Percentiles rank a stretch among this genome's conserved stretches.
Evolutionary conservation across 2,113 vertebrate genomes (phyloP).

Genomic region (Forbesichthys papilliferus): DNA sequence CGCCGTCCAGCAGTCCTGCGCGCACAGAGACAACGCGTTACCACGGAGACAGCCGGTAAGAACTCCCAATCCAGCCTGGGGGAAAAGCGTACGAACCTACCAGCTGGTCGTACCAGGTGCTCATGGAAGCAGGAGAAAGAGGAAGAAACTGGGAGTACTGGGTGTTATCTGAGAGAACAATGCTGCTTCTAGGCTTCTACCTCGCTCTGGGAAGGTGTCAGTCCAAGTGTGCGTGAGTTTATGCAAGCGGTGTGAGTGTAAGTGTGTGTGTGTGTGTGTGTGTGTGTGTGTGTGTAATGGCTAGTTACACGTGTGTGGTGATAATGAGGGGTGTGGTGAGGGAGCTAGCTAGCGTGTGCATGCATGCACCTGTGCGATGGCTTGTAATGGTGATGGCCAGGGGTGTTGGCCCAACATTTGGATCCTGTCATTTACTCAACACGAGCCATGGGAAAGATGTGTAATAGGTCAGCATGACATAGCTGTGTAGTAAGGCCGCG

Average conservation of each 20-base stretch:
- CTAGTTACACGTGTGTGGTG: constrained; percentile 41
- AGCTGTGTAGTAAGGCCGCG: constrained; percentile 37
- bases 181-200: constrained; percentile 8
- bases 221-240: constrained; percentile 24
- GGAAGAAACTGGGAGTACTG: constrained; percentile 20
- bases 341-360: constrained; percentile 20
- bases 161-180: neutral
- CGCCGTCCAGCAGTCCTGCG: constrained; percentile 97
- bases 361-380: constrained; percentile 13
- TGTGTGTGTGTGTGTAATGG: constrained; percentile 39
- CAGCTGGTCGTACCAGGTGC: constrained; percentile 75
- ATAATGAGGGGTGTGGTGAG: constrained; percentile 54
- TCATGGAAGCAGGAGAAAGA: constrained; percentile 59
- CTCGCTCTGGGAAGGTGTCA: neutral
- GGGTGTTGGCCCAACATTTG: constrained; percentile 54
- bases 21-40: constrained; percentile 37
- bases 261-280: constrained; percentile 16
- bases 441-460: constrained; percentile 47
- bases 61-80: constrained; percentile 13
- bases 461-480: constrained; percentile 64
- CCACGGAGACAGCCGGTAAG: constrained; percentile 21
- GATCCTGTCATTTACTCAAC: constrained; percentile 64
- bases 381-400: constrained; percentile 32
- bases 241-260: constrained; percentile 9
- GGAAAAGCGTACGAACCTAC: constrained; percentile 50